Conservation (phyloP, 2,888 invertebrate species). For the Gnatocerus cornutus region DNA sequence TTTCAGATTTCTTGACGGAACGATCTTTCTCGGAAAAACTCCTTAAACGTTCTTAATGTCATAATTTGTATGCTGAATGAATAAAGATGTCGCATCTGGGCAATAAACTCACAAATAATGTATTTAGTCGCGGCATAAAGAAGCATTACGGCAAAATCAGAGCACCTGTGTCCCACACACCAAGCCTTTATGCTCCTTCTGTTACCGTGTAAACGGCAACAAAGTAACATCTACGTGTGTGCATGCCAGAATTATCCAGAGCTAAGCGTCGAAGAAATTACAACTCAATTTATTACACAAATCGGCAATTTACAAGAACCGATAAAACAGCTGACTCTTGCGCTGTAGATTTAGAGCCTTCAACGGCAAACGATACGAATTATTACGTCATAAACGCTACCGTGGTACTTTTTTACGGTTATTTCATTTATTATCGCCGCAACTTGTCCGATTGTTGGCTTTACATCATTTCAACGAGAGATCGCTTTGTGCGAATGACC, state of each 20-base stretch:
- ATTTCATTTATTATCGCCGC: constrained; percentile 28
- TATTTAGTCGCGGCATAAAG: constrained; percentile 59
- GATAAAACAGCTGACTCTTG: constrained; percentile 4
- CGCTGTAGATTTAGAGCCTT: constrained; percentile 5
- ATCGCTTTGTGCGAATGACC: constrained; percentile 5
- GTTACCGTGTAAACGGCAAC: constrained; percentile 15
- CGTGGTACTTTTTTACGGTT: constrained; percentile 25
- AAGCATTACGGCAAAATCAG: constrained; percentile 59
- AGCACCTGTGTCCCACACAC: constrained; percentile 56
- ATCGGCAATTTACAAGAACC: constrained; percentile 1
- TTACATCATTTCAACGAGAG: constrained; percentile 10
- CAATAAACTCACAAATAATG: constrained; percentile 59
- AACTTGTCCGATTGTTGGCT: constrained; percentile 31
- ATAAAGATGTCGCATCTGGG: constrained; percentile 56
- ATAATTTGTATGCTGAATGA: constrained; percentile 32
- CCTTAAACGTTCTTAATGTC: constrained; percentile 17
- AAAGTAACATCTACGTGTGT: not conserved
- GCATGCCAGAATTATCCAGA: not conserved
- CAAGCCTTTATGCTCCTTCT: constrained; percentile 2
- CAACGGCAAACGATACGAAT: constrained; percentile 19
- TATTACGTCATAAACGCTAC: constrained; percentile 21
- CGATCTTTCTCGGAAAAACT: not conserved
- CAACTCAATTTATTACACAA: not conserved
- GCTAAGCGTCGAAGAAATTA: not conserved
- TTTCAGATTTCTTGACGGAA: not conserved